Conservation (phyloP, 2,797 vertebrate genomes). For the Vultur gryphus region DNA sequence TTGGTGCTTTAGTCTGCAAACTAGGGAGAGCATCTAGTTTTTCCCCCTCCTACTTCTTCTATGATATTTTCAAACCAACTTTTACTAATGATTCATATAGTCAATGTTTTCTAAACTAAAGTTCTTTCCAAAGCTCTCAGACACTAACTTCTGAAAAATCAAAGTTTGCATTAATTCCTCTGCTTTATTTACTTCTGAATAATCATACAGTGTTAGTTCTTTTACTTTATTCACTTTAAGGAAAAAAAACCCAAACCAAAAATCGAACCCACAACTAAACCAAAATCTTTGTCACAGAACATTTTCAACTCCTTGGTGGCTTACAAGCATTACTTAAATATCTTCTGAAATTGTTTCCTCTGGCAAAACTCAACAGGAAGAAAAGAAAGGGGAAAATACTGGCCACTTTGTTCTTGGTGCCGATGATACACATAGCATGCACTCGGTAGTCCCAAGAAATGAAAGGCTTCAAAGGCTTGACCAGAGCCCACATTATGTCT, state of each 20-base stretch:
- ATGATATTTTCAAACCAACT: background rate
- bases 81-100: background rate
- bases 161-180: background rate
- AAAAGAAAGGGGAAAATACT: background rate
- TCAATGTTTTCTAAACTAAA: background rate
- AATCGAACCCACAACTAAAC: background rate
- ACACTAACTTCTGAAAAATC: background rate
- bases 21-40: background rate
- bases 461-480: background rate
- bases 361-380: background rate
- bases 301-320: background rate
- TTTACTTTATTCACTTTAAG: background rate
- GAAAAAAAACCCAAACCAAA: background rate
- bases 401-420: background rate
- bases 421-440: background rate
- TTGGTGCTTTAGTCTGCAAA: background rate
- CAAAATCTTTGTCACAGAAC: background rate
- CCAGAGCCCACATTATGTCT: background rate
- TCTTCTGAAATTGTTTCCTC: background rate
- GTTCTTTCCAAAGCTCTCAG: background rate
- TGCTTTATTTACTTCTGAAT: background rate
- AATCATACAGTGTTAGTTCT: background rate
- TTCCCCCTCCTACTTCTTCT: background rate
- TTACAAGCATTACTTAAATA: background rate
- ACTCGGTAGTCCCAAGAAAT: background rate